phyloP scores from a whole-genome alignment of 2,888 invertebrate species.

The Cephus spinipes region DNA sequence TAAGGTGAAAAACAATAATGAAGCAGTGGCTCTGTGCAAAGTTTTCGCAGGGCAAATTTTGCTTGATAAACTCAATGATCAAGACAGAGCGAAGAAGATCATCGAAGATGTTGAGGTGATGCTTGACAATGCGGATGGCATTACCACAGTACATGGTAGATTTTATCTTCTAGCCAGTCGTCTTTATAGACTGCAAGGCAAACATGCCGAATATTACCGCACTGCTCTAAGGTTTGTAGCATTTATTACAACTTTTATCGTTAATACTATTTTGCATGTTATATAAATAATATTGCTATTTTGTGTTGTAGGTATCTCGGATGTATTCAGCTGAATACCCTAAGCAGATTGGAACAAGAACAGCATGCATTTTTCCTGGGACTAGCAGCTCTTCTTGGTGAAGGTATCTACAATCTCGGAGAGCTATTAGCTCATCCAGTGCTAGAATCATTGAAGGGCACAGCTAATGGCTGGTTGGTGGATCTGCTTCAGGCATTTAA shows the following conservation, averaged over 20 bases:
- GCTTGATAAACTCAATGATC: constrained; percentile 81
- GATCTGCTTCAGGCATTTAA: constrained; percentile 90
- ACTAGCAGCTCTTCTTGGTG: constrained; percentile 93
- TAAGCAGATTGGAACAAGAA: constrained; percentile 75
- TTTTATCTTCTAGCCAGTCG: constrained; percentile 94
- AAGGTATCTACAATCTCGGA: constrained; percentile 96
- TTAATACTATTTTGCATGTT: not conserved
- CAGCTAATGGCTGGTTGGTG: constrained; percentile 88
- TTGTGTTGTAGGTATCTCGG: constrained; percentile 72
- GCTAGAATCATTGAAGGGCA: constrained; percentile 83
- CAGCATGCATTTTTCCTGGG: constrained; percentile 92
- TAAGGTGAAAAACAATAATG: constrained; percentile 87
- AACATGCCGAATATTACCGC: constrained; percentile 95
- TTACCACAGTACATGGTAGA: constrained; percentile 92
- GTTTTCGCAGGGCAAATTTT: constrained; percentile 87
- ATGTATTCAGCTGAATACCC: constrained; percentile 77
- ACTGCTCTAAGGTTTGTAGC: constrained; percentile 81
- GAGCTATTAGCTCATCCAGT: constrained; percentile 97
- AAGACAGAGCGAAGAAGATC: constrained; percentile 83
- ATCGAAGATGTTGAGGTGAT: constrained; percentile 88
- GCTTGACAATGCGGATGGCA: constrained; percentile 90
- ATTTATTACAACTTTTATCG: not conserved
- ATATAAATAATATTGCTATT: not conserved
- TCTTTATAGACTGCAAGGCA: constrained; percentile 86
- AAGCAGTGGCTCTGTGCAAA: constrained; percentile 88